Evolutionary conservation across 1,140 invertebrate species (phyloP).

Genomic region (Temnothorax nylanderi): DNA sequence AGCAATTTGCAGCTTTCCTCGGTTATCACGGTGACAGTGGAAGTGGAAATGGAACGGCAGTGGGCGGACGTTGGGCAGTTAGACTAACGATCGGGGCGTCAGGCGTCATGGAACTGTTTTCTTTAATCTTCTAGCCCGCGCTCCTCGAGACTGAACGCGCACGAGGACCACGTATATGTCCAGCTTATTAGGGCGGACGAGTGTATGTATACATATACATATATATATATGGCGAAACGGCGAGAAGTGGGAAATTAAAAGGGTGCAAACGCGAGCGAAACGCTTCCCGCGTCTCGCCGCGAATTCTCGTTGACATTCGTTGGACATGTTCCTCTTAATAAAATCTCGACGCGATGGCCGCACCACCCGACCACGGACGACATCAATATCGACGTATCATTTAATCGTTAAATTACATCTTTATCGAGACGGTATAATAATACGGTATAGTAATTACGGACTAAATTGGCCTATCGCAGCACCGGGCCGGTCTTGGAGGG

Average conservation of each 20-base stretch:
- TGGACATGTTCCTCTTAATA: slow-evolving; percentile 71
- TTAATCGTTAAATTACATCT: slow-evolving; percentile 64
- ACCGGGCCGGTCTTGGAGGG: slow-evolving; percentile 69
- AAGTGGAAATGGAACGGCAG: slow-evolving; percentile 62
- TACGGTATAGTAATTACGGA: slow-evolving; percentile 61
- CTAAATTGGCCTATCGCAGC: slow-evolving; percentile 71
- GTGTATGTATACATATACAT: neutral
- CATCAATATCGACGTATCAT: slow-evolving; percentile 44
- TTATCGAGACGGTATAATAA: slow-evolving; percentile 65
- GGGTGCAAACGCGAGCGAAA: slow-evolving; percentile 42
- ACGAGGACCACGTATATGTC: slow-evolving; percentile 52
- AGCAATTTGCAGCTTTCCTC: slow-evolving; percentile 60
- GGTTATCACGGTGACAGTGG: slow-evolving; percentile 44
- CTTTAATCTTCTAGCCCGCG: slow-evolving; percentile 66
- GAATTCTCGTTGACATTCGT: slow-evolving; percentile 75
- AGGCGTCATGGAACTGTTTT: slow-evolving; percentile 74
- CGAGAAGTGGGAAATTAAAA: slow-evolving; percentile 63
- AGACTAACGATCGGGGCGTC: slow-evolving; percentile 70
- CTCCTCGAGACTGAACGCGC: slow-evolving; percentile 43
- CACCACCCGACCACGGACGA: slow-evolving; percentile 33
- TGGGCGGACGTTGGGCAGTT: slow-evolving; percentile 49
- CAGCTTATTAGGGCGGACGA: slow-evolving; percentile 39
- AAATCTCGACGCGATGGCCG: slow-evolving; percentile 41
- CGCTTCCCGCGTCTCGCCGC: slow-evolving; percentile 35
- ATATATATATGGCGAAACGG: slow-evolving; percentile 38